Evolutionary conservation across 1,140 invertebrate genomes (phyloP), one percentile per base, ranked within the genome.

Genomic region (Helicorthomorpha holstii): DNA sequence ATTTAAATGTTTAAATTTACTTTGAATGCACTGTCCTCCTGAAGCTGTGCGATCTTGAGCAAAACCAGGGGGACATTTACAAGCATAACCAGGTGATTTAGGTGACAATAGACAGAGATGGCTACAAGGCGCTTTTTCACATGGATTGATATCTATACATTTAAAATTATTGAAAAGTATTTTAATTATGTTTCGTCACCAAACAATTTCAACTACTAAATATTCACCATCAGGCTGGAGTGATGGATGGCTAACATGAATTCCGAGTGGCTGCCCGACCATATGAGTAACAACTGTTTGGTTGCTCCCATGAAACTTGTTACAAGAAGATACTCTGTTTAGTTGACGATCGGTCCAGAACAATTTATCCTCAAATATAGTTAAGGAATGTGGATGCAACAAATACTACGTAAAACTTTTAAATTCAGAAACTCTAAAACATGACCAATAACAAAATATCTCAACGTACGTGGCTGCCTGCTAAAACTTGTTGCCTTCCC

Each of bases 311-410:
- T 78, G 78, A 65, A 86, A 96, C 64, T 96, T 96, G 63, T 93
- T 82, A 0, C 87, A 86, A 0, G 85, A 88, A 22, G 58, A 25
- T 19, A 76, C 65, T 34, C 89, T 69, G 59, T 93, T 94, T 1
- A 94, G 68, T 58, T 93, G 89, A 3, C 91, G 73, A 66, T 98
- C 94, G 0, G 91, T 96, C 92, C 94, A 98, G 63, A 93, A 98
- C 49, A 98, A 71, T 0, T 82, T 85, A 59, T 98, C 93, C 66
- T 78, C 76, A 63, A 89, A 90, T 0, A 97, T 69, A 0, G 92
- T 89, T 4, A 98, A 67, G 0, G 90, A 94, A 70, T 97, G 93
- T 0, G 94, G 93, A 72, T 98, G 94, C 0, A 94, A 67, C 0
- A 96, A 68, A 61, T 96, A 96, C 64, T 94, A 85, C 24, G 93